Conservation (phyloP, 1,140 invertebrate species). For the Neuroterus valhalla region DNA sequence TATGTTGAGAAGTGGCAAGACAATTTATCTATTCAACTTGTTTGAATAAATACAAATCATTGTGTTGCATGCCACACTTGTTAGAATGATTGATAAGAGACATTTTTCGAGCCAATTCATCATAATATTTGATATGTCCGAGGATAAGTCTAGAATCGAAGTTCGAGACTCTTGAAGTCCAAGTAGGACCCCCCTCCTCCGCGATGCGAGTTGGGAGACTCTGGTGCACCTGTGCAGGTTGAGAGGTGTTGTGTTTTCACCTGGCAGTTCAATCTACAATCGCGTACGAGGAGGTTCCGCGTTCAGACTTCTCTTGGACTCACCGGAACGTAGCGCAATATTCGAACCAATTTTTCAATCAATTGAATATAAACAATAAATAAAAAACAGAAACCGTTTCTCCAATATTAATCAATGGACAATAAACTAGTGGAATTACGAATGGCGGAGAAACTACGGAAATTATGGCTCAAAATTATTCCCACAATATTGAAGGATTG, state of each 20-base stretch:
- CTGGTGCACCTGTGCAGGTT: conserved; percentile 69
- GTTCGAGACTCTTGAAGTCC: conserved; percentile 44
- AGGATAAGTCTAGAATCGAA: conserved; percentile 34
- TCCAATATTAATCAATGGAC: conserved; percentile 16
- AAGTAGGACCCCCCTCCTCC: conserved; percentile 65
- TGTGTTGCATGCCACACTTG: too few relatives aligned
- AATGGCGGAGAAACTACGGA: conserved; percentile 33
- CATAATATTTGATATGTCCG: conserved; percentile 31
- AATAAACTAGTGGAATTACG: conserved; percentile 25
- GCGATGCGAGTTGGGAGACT: conserved; percentile 52
- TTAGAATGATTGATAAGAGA: conserved; percentile 11
- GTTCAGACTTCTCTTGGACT: conserved; percentile 47
- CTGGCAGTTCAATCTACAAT: conserved; percentile 69
- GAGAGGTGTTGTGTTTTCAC: conserved; percentile 72
- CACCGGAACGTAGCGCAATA: conserved; percentile 32
- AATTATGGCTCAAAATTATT: conserved; percentile 2
- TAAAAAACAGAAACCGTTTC: not conserved
- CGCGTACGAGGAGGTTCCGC: conserved; percentile 64
- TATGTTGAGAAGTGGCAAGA: too few relatives aligned
- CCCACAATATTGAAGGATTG: not conserved
- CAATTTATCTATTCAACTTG: too few relatives aligned
- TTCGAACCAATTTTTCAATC: conserved; percentile 4
- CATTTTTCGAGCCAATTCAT: not conserved
- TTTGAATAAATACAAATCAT: too few relatives aligned
- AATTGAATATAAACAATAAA: not conserved